These are phyloP conservation scores for Numida meleagris DNA, from an alignment of 2,113 vertebrate species.

Conservation along the genomic window DNA sequence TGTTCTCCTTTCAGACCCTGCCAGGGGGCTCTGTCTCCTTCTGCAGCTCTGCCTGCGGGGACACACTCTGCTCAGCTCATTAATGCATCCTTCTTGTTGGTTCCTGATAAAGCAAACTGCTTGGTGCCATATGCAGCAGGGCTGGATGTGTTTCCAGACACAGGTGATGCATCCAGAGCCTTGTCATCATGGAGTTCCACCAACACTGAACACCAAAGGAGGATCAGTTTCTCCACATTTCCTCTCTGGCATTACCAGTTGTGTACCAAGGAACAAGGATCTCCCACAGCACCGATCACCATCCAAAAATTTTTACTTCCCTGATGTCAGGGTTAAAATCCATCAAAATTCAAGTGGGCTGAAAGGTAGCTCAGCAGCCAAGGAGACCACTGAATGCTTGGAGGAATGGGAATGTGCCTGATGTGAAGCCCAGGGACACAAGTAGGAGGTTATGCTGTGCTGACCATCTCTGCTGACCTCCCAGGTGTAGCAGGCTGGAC, in stretches of 20 bases:
- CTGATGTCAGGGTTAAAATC: background rate
- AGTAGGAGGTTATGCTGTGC: fast-evolving
- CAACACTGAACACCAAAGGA: background rate
- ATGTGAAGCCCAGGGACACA: background rate
- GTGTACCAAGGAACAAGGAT: background rate
- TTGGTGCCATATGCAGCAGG: background rate
- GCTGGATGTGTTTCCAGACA: background rate
- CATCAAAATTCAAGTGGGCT: background rate
- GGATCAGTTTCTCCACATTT: background rate
- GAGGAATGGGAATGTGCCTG: background rate
- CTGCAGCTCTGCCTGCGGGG: background rate
- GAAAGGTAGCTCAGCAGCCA: background rate
- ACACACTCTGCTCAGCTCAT: fast-evolving
- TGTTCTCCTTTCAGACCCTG: background rate
- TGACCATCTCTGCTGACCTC: background rate
- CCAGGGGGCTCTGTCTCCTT: background rate
- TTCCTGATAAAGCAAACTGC: background rate
- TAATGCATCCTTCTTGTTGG: background rate
- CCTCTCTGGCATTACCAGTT: background rate
- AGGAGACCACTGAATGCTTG: background rate
- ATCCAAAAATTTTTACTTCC: no score
- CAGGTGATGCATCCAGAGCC: fast-evolving
- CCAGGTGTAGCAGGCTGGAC: background rate
- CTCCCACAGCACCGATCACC: no score
- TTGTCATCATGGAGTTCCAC: fast-evolving